Evolutionary conservation across 2,888 invertebrate genomes (phyloP).

Genomic region (Tetragonula carbonaria): DNA sequence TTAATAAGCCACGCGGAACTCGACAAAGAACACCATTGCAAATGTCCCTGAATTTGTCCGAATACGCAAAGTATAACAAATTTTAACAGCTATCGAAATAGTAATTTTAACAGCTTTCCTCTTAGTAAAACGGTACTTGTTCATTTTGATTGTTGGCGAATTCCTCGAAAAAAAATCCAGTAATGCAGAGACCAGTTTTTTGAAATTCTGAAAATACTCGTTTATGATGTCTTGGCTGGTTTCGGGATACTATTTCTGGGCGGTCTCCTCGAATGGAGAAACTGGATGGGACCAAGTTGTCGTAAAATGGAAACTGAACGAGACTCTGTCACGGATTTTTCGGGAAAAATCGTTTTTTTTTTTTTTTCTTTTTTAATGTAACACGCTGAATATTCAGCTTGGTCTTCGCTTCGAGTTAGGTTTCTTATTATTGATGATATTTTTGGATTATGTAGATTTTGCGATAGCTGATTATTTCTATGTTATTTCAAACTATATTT

Average conservation of each 20-base stretch:
- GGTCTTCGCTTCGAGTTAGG: background rate
- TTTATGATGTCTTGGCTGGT: background rate
- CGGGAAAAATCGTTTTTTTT: constrained; percentile 35
- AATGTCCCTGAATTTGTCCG: background rate
- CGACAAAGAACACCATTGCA: background rate
- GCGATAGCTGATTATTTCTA: background rate
- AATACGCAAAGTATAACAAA: background rate
- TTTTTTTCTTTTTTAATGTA: background rate
- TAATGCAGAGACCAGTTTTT: constrained; percentile 44
- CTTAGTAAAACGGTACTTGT: constrained; percentile 17
- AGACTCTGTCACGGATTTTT: background rate
- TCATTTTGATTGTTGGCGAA: constrained; percentile 14
- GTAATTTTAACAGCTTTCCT: background rate
- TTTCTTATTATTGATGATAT: background rate
- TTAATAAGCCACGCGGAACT: background rate
- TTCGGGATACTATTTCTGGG: background rate
- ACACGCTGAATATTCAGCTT: background rate
- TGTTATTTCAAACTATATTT: background rate
- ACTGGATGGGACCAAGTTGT: background rate
- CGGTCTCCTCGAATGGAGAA: constrained; percentile 6
- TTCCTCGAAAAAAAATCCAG: constrained; percentile 11
- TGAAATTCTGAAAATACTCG: constrained; percentile 44
- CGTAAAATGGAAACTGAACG: constrained; percentile 35
- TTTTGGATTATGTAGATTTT: background rate
- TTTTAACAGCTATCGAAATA: background rate